A percentile compares a stretch with the other conserved stretches of the same genome.
Evolutionary conservation across 2,113 vertebrate species (phyloP).

Genomic region (Hymenochirus boettgeri): DNA sequence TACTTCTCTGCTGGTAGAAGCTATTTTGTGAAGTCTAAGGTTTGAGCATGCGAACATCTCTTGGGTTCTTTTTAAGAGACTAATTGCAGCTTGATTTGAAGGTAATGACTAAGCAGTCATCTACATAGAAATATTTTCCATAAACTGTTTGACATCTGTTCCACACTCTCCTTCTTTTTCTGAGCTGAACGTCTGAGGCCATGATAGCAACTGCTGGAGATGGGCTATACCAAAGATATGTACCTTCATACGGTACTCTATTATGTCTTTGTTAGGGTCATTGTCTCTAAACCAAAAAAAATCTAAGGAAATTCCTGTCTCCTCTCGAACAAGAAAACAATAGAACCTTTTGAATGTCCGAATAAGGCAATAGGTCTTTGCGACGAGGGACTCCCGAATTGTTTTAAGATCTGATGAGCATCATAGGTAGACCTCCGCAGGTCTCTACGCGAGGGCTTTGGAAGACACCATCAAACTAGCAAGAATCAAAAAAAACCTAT

Average conservation of each 20-base stretch:
- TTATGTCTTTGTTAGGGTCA: no score
- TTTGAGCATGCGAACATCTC: not conserved
- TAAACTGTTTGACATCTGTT: not conserved
- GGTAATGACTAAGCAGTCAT: not conserved
- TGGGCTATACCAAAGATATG: no score
- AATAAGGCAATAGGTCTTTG: not conserved
- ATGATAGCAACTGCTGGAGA: slow-evolving; percentile 1
- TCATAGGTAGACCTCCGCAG: not conserved
- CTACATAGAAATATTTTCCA: slow-evolving; percentile 5
- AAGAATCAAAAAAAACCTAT: not conserved
- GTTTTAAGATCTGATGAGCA: not conserved
- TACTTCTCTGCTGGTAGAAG: no score
- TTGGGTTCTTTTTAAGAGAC: not conserved
- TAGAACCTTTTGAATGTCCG: no score
- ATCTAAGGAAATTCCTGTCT: no score
- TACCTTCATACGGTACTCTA: no score
- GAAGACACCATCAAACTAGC: not conserved
- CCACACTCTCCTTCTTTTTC: not conserved
- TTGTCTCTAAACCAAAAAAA: no score
- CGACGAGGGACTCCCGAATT: not conserved
- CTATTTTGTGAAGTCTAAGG: not conserved
- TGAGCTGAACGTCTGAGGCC: not conserved
- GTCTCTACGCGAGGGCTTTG: no score
- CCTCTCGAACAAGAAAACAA: no score
- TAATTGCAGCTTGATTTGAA: no score